These are phyloP conservation scores for Caenorhabditis tropicalis DNA, from an alignment of 1,140 invertebrate genomes.

Conservation along the genomic window DNA sequence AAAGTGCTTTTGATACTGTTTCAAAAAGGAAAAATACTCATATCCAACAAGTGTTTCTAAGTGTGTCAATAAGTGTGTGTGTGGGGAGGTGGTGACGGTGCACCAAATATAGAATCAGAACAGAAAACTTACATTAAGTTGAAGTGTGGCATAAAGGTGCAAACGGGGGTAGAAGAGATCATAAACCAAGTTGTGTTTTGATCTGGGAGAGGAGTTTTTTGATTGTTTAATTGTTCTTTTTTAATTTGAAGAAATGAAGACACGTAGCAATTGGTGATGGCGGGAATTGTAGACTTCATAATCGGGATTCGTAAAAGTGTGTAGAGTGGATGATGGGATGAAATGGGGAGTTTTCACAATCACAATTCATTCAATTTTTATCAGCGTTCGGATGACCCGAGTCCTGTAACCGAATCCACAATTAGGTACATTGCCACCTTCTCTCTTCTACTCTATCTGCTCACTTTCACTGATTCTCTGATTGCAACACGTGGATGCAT, in stretches of 20 bases:
- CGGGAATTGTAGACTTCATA: neutral
- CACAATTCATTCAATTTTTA: conserved; percentile 36
- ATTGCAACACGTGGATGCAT: neutral
- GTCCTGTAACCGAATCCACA: conserved; percentile 33
- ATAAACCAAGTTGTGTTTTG: conserved; percentile 19
- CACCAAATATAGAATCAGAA: neutral
- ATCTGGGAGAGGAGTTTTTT: conserved; percentile 8
- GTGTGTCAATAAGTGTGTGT: conserved; percentile 23
- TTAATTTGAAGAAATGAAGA: neutral
- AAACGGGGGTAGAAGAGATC: conserved; percentile 6
- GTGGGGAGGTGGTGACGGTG: neutral
- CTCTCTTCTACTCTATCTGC: neutral
- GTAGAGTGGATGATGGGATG: neutral
- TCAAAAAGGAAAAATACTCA: neutral
- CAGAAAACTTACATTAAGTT: conserved; percentile 35
- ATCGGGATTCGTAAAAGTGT: neutral
- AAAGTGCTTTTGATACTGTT: neutral
- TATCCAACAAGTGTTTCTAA: conserved; percentile 13
- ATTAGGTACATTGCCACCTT: neutral
- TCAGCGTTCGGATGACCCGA: conserved; percentile 29
- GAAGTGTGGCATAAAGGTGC: conserved; percentile 37
- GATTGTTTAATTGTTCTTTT: neutral
- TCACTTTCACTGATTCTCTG: neutral
- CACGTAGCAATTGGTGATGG: conserved; percentile 7
- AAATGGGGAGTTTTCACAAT: conserved; percentile 37